phyloP scores from a whole-genome alignment of 2,888 invertebrate species.

The Nipponacmea schrenckii region DNA sequence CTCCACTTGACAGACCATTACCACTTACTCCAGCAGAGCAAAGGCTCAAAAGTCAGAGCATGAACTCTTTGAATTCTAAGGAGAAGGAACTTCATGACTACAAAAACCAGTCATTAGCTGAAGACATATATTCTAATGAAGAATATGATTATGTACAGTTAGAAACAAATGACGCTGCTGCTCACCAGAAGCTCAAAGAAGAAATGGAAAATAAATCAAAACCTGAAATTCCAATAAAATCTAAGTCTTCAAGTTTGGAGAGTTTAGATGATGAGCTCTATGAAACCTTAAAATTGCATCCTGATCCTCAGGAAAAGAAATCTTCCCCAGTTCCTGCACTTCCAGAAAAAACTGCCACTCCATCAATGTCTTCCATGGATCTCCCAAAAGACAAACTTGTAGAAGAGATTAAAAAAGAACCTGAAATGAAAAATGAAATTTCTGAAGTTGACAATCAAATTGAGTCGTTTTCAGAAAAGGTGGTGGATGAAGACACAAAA shows the following conservation, averaged over 20 bases:
- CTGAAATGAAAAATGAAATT: background rate
- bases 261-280: constrained; percentile 10
- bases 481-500: constrained; percentile 15
- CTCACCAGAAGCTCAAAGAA: constrained; percentile 30
- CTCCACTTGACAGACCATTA: constrained; percentile 45
- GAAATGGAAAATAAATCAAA: constrained; percentile 11
- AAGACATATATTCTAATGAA: constrained; percentile 43
- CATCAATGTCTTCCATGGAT: background rate
- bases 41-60: constrained; percentile 20
- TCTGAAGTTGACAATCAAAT: constrained; percentile 16
- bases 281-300: background rate
- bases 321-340: background rate
- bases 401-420: background rate
- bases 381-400: background rate
- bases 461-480: constrained; percentile 16
- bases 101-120: constrained; percentile 9
- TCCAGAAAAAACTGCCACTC: background rate
- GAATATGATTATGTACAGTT: constrained; percentile 91
- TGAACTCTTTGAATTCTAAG: constrained; percentile 15
- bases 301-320: background rate
- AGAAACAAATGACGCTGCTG: constrained; percentile 77
- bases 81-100: constrained; percentile 3
- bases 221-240: constrained; percentile 5
- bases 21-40: constrained; percentile 41
- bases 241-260: background rate